Evolutionary conservation across 2,888 invertebrate genomes (phyloP).

Genomic region (Eulithis prunata): DNA sequence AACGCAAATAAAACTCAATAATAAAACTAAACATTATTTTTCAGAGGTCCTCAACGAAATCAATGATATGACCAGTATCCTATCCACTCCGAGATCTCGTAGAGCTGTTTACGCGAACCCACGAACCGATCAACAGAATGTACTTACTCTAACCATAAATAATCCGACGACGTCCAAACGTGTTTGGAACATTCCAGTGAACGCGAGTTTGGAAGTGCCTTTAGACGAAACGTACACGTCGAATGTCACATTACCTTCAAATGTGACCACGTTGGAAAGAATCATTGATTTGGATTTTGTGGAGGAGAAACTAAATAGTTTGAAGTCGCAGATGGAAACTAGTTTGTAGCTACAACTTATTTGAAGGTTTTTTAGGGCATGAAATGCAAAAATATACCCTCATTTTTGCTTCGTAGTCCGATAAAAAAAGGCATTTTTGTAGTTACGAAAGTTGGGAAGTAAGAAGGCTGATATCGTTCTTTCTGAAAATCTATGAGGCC

Average conservation of each 20-base stretch:
- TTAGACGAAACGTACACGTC: conserved; percentile 47
- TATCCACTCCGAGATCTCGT: conserved; percentile 45
- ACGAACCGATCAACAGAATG: conserved; percentile 18
- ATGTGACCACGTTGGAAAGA: conserved; percentile 72
- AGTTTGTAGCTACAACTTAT: conserved; percentile 52
- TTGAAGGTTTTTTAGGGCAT: too few relatives aligned
- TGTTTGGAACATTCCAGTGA: conserved; percentile 62
- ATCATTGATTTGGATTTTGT: conserved; percentile 74
- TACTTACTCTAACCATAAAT: conserved; percentile 52
- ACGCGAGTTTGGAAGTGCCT: conserved; percentile 47
- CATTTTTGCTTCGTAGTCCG: too few relatives aligned
- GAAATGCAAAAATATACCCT: too few relatives aligned
- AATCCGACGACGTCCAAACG: conserved; percentile 54
- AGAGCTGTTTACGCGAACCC: background rate
- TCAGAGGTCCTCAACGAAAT: conserved; percentile 75
- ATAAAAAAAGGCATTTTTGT: too few relatives aligned
- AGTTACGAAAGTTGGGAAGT: too few relatives aligned
- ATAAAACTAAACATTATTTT: conserved; percentile 30
- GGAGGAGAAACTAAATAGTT: conserved; percentile 68
- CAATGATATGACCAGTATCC: conserved; percentile 62
- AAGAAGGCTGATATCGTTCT: too few relatives aligned
- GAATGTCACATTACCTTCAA: conserved; percentile 61
- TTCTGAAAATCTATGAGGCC: too few relatives aligned
- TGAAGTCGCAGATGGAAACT: conserved; percentile 70
- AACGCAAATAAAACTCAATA: background rate